Percentiles rank a stretch among this genome's conserved stretches.
These are phyloP conservation scores for Bombus affinis DNA, from an alignment of 1,140 invertebrate species.

Conservation along the genomic window DNA sequence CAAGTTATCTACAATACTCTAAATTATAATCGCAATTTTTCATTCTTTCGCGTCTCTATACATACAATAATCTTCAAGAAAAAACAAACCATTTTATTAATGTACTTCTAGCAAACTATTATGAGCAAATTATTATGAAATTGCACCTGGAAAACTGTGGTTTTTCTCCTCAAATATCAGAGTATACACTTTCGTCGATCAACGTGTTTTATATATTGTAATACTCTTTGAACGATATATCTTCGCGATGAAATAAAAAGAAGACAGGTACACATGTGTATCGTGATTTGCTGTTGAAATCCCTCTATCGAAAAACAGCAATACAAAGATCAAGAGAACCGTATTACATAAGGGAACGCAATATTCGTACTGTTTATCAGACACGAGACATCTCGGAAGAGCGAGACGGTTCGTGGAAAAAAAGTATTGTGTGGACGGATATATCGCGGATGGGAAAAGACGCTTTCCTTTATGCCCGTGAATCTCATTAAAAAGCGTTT, in stretches of 20 bases:
- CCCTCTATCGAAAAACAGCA: not conserved
- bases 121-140: not conserved
- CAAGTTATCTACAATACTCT: not conserved
- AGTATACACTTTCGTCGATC: not conserved
- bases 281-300: not conserved
- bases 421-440: constrained; percentile 55
- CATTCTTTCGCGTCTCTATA: not conserved
- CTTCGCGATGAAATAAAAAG: not conserved
- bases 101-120: not conserved
- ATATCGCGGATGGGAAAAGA: constrained; percentile 58
- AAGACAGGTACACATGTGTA: not conserved
- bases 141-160: not conserved
- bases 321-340: constrained; percentile 47
- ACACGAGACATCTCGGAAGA: constrained; percentile 48
- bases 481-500: constrained; percentile 65
- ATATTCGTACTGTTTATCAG: constrained; percentile 45
- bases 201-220: not conserved
- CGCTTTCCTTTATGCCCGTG: constrained; percentile 44
- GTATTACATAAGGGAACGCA: constrained; percentile 46
- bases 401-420: constrained; percentile 11
- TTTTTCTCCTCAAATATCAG: not conserved
- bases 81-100: not conserved
- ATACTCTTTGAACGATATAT: not conserved
- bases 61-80: too few species aligned
- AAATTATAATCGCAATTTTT: not conserved